Percentiles rank a stretch among this genome's conserved stretches.
Conservation (phyloP, 1,140 invertebrate species). For the Mesaphorura yosii region DNA sequence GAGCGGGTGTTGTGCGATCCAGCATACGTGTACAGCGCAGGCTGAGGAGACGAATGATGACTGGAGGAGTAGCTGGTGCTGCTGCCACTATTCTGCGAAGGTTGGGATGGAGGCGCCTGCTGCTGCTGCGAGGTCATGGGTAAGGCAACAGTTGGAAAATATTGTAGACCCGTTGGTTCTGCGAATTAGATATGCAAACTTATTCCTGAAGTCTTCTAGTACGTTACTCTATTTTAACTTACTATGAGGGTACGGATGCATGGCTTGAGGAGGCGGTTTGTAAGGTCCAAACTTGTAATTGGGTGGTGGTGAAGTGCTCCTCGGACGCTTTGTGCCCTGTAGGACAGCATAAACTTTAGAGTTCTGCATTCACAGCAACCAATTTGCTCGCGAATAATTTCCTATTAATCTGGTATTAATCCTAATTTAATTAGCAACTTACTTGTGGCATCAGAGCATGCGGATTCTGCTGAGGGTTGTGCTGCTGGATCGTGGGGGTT, state of each 20-base stretch:
- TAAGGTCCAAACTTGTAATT: slow-evolving; percentile 31
- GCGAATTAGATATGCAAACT: no score
- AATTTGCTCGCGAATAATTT: no score
- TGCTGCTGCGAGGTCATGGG: neutral
- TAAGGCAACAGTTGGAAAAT: neutral
- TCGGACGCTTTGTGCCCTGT: slow-evolving; percentile 54
- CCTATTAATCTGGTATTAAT: slow-evolving; percentile 6
- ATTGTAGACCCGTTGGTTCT: neutral
- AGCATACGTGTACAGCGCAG: slow-evolving; percentile 12
- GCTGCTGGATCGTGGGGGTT: no score
- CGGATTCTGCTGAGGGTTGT: slow-evolving; percentile 37
- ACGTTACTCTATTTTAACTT: slow-evolving; percentile 1
- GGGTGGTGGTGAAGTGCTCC: slow-evolving; percentile 48
- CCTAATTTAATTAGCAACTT: slow-evolving; percentile 27
- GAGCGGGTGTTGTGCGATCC: neutral
- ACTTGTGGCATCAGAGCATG: slow-evolving; percentile 39
- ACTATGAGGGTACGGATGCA: slow-evolving; percentile 28
- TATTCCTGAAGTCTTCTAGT: no score
- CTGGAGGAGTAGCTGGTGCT: slow-evolving; percentile 1
- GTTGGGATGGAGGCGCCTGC: neutral
- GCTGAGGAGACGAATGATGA: slow-evolving; percentile 10
- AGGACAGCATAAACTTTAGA: slow-evolving; percentile 39
- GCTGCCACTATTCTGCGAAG: neutral
- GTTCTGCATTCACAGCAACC: no score
- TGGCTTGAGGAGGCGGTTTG: slow-evolving; percentile 29